These are phyloP conservation scores for Porites rus DNA, from an alignment of 92 coral and sea anemone genomes.

Conservation along the genomic window DNA sequence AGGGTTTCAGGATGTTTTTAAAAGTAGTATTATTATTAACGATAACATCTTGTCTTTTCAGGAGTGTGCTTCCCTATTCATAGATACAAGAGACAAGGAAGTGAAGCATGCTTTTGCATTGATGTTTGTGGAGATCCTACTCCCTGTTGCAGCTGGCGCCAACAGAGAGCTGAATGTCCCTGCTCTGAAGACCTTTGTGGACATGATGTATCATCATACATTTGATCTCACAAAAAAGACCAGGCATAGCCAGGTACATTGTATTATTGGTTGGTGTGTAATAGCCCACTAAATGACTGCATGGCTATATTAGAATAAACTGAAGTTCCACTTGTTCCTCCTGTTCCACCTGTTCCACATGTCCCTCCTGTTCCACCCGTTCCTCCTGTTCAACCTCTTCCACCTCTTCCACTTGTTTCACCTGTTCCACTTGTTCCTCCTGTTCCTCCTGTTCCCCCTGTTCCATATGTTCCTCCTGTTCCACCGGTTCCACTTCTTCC, in stretches of 20 bases:
- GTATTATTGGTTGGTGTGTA: too few relatives aligned
- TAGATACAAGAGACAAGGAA: constrained; percentile 96
- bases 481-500: too few relatives aligned
- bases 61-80: constrained; percentile 97
- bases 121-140: constrained; percentile 97
- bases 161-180: constrained; percentile 98
- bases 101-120: constrained; percentile 96
- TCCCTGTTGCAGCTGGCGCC: constrained; percentile 99
- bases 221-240: constrained; percentile 90
- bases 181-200: constrained; percentile 95
- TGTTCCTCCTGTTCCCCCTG: too few relatives aligned
- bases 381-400: too few relatives aligned
- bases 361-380: too few relatives aligned
- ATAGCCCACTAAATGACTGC: too few relatives aligned
- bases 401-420: too few relatives aligned
- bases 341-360: too few relatives aligned
- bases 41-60: constrained; percentile 5
- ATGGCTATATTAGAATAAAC: too few relatives aligned
- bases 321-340: too few relatives aligned
- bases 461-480: too few relatives aligned
- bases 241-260: constrained; percentile 79
- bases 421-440: too few relatives aligned
- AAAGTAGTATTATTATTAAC: background rate
- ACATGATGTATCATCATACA: constrained; percentile 93
- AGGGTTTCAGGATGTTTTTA: background rate